A percentile compares a stretch with the other conserved stretches of the same genome.
Evolutionary conservation across 2,797 vertebrate species (phyloP).

Genomic region (Hipposideros larvatus): DNA sequence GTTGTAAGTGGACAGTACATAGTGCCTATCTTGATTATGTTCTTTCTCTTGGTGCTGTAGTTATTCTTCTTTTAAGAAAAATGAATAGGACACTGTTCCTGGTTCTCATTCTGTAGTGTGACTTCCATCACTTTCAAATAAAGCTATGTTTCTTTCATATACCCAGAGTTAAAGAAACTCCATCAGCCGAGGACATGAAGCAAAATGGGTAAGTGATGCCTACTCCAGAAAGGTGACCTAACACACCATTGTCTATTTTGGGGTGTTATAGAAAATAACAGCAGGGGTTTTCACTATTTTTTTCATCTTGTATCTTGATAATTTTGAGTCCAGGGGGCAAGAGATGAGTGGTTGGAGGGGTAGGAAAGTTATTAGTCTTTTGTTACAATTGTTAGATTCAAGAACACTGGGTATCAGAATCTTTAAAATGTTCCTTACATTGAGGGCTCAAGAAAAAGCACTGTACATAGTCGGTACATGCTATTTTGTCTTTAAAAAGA

Average conservation of each 20-base stretch:
- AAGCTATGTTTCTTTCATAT: not conserved
- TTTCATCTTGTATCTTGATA: constrained; percentile 19
- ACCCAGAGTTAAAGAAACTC: not conserved
- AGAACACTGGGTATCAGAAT: not conserved
- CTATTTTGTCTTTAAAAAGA: not conserved
- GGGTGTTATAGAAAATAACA: not conserved
- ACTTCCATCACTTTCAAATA: constrained; percentile 23
- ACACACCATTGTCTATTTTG: not conserved
- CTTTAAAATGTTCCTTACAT: not conserved
- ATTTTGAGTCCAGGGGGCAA: not conserved
- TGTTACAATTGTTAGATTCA: not conserved
- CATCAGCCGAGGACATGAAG: constrained; percentile 8
- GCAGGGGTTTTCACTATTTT: not conserved
- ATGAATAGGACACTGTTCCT: not conserved
- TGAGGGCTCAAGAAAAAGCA: not conserved
- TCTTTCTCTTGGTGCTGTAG: not conserved
- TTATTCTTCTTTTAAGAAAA: not conserved
- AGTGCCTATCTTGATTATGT: not conserved
- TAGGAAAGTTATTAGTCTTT: not conserved
- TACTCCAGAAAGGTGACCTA: not conserved
- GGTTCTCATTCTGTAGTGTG: not conserved
- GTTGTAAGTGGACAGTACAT: not conserved
- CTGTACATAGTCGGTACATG: not conserved
- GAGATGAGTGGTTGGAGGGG: not conserved
- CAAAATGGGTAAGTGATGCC: not conserved